These are phyloP conservation scores for Eretmodus cyanostictus DNA, from an alignment of 2,113 vertebrate species.

Conservation along the genomic window DNA sequence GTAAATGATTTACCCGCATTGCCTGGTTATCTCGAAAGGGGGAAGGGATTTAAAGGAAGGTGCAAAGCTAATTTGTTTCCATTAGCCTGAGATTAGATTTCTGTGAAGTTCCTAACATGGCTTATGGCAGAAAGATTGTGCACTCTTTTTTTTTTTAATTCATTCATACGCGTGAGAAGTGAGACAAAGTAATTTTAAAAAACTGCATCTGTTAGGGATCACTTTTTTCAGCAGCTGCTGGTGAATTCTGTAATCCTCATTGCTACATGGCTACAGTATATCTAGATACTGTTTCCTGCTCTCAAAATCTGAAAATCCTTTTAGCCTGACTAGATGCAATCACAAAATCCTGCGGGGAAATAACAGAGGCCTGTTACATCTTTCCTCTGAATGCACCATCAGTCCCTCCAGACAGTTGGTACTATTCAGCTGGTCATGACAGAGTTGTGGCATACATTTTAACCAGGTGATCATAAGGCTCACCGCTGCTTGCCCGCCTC, in stretches of 20 bases:
- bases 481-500: not conserved
- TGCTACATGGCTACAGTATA: not conserved
- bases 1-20: not conserved
- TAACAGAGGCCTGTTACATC: not conserved
- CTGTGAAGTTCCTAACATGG: not conserved
- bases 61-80: not conserved
- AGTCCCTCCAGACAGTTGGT: not conserved
- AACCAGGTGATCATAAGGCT: slow-evolving; percentile 12
- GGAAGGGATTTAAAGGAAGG: not conserved
- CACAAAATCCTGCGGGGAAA: not conserved
- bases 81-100: slow-evolving; percentile 16
- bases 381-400: not conserved
- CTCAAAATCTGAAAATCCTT: not conserved
- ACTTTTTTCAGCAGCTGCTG: not conserved
- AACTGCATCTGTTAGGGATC: not conserved
- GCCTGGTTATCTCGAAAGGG: not conserved
- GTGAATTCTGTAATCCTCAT: not conserved
- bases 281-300: not conserved
- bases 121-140: not conserved
- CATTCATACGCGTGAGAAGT: not conserved
- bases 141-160: not conserved
- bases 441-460: slow-evolving; percentile 43
- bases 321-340: not conserved
- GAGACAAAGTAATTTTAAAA: not conserved
- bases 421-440: slow-evolving; percentile 1